These are phyloP conservation scores for Hypomecis punctinalis DNA, from an alignment of 2,888 invertebrate genomes.

Conservation along the genomic window DNA sequence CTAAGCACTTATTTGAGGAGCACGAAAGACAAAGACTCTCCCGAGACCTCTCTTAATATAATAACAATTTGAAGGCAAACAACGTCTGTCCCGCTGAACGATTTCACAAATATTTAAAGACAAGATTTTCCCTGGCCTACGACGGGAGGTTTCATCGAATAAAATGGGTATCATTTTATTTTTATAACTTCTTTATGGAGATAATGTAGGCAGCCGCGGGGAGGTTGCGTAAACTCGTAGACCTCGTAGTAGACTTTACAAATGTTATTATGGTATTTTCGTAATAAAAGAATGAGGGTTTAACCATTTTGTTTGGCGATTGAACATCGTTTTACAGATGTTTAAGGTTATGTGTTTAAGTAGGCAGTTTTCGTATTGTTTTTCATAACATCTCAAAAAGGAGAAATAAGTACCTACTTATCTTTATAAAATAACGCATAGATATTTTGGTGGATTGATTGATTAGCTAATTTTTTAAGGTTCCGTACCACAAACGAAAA, in stretches of 20 bases:
- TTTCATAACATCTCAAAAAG: background rate
- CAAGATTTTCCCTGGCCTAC: slow-evolving; percentile 54
- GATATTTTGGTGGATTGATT: too few relatives aligned
- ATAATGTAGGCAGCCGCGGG: slow-evolving; percentile 29
- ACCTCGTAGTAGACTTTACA: slow-evolving; percentile 1
- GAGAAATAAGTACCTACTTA: too few relatives aligned
- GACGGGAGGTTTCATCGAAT: slow-evolving; percentile 49
- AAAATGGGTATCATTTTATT: slow-evolving; percentile 55
- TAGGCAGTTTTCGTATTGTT: background rate
- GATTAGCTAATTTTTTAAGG: too few relatives aligned
- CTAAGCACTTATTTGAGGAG: slow-evolving; percentile 8
- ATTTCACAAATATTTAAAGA: slow-evolving; percentile 67
- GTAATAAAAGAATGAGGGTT: background rate
- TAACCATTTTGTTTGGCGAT: background rate
- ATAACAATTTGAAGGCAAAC: slow-evolving; percentile 48
- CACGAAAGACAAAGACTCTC: slow-evolving; percentile 16
- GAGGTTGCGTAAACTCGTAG: slow-evolving; percentile 1
- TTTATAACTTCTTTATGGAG: slow-evolving; percentile 53
- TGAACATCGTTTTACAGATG: background rate
- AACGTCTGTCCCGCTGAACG: slow-evolving; percentile 51
- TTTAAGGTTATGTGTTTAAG: background rate
- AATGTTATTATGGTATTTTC: slow-evolving; percentile 10
- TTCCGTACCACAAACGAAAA: too few relatives aligned
- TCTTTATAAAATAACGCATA: too few relatives aligned
- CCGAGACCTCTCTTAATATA: slow-evolving; percentile 22